Base-by-base conservation (phyloP, 1,140 invertebrate genomes). In the Zaprionus taronus region DNA sequence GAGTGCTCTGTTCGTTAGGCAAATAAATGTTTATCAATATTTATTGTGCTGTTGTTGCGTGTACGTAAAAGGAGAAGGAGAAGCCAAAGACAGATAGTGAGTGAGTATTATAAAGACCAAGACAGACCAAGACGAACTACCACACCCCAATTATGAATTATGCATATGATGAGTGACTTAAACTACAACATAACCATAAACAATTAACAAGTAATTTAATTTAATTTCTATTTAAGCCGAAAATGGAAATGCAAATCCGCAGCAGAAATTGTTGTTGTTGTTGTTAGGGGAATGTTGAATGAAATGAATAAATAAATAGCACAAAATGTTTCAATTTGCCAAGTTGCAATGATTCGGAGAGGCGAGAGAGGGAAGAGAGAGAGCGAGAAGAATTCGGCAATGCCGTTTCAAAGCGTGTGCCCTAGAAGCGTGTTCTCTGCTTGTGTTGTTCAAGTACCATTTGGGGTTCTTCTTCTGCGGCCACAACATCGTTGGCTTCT, bases 171-270 rank as follows among this genome's bases (percentile, higher is more conserved):
- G 60, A 34, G 31, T 66, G 72, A 65, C 47, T 79, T 80, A 77
- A 83, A 53, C 76, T 85, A 86, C 53, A 76, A 74, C 83, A 83
- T 82, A 79, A 82, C 56, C 82, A 85, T 86, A 73, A 85, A 86
- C 79, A 85, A 85, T 86, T 83, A 85, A 77, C 79, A 86, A 47
- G 62, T 81, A 67, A 71, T 68, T 80, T 49, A 65, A 58, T 51
- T 61, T 53, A 31, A 31, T 51, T 53, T 65, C 68, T 64, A 64
- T 70, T 49, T 26, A 22, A 36, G 49, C 28, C 44, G 58, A 63
- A 55, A 67, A 47, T 70, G 44, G 24, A 38, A 24, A 38, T 47
- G 41, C 5, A 81, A 63, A 66, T 36, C 24, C 44, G 28, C 58
- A 82, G 62, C 81, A 80, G 70, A 68, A 77, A 72, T 69, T 49